Conservation (phyloP, 64 coral and sea anemone species). For the Montipora sp. region DNA sequence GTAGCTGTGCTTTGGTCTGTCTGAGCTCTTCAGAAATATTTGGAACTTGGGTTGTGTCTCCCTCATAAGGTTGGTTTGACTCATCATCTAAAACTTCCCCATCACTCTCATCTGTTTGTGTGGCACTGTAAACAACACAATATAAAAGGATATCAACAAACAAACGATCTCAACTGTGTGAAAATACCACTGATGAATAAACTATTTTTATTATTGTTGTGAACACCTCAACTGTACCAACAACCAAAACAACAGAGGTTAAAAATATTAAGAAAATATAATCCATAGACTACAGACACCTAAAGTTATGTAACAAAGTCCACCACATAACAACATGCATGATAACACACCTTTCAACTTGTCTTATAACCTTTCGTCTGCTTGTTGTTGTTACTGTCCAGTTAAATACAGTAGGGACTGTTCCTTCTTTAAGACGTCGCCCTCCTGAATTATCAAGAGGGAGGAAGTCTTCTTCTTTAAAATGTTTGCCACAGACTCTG, state of each 20-base stretch:
- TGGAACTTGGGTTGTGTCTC: slow-evolving; percentile 2
- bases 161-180: not conserved
- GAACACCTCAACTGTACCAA: not conserved
- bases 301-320: slow-evolving; percentile 5
- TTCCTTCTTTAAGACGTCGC: not conserved
- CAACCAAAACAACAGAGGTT: not conserved
- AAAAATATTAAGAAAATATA: not conserved
- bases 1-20: slow-evolving; percentile 43
- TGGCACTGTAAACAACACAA: slow-evolving; percentile 2
- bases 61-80: slow-evolving; percentile 34
- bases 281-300: not conserved
- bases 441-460: not conserved
- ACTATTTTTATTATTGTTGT: not conserved
- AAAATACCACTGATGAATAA: slow-evolving; percentile 2
- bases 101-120: slow-evolving; percentile 9
- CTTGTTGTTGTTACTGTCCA: slow-evolving; percentile 1
- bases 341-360: slow-evolving; percentile 39
- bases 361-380: slow-evolving; percentile 16
- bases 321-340: slow-evolving; percentile 12
- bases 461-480: slow-evolving; percentile 7
- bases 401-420: slow-evolving; percentile 10
- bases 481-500: slow-evolving; percentile 18
- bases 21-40: slow-evolving; percentile 26
- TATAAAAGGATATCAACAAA: not conserved
- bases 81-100: not conserved